Evolutionary conservation across 2,113 vertebrate genomes (phyloP), one percentile per base, ranked within the genome.

Genomic region (Phaethornis superciliosus): DNA sequence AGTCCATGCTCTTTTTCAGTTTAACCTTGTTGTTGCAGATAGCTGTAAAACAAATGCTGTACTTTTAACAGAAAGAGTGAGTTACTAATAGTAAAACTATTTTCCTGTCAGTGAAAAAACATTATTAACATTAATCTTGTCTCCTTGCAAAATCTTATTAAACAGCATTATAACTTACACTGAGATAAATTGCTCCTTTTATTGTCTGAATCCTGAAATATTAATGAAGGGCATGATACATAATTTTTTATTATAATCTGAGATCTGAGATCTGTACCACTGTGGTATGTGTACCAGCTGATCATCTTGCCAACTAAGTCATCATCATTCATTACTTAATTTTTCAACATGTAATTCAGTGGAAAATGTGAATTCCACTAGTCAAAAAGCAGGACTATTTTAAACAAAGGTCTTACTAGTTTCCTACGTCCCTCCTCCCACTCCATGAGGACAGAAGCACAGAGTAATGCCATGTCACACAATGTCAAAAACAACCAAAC

Each of bases 101-200:
- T 88, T 89, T 82, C 62, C 46, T 89, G 89, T 81, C 89, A 94
- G 65, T 71, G 83, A 81, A 91, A 89, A 95, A 94, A 60, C 62
- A 78, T 82, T 93, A 91, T 81, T 86, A 94, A 81, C 85, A 95
- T 96, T 90, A 93, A 95, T 95, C 90, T 91, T 94, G 71, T 88
- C 87, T 83, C 37, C 71, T 89, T 10, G 1, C 56, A 85, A 95
- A 89, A 94, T 87, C 84, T 88, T 91, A 83, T 91, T 94, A 96
- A 94, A 87, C 5, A 77, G 30, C 37, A 65, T 87, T 84, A 47
- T 80, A 90, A 63, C 60, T 85, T 86, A 59, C 14, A 90, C 83
- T 64, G 72, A 94, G 79, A 94, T 72, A 91, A 90, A 94, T 91
- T 56, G 35, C 47, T 95, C 52, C 60, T 56, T 93, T 94, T 93